Base-by-base conservation (phyloP, 2,797 vertebrate genomes). In the Orestias chungarensis region DNA sequence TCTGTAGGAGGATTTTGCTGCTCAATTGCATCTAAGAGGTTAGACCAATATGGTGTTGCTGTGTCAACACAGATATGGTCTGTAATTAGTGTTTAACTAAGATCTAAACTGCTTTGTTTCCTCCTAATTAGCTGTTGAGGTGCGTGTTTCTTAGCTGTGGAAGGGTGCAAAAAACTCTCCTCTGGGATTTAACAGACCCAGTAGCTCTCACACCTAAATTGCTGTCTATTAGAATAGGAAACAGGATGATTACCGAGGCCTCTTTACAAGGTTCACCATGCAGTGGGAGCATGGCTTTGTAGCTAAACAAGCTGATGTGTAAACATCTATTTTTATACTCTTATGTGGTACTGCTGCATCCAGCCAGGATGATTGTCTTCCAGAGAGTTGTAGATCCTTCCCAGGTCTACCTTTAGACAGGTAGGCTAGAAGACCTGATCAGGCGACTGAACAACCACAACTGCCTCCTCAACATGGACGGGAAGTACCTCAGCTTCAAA, bases 171-270 rank as follows among this genome's bases (percentile, higher is more conserved):
- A 90, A 93, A 89, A 72, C 75, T 84, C 82, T 91, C 91, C 93
- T 89, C 54, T 10, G 83, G 92, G 91, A 94, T 72, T 27, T 52
- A 82, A 81, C n/a, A 17, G 74, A 87, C 86, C 86, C 83, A 76
- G 79, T 87, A 78, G 89, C 82, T 82, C 88, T 91, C 87, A 91
- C 89, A 93, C 93, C 91, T 92, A 82, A 94, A 91, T 89, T 88
- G 88, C 74, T 61, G 83, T 61, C 84, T 94, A 94, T 94, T 93
- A 87, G 93, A 82, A 92, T 86, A 90, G 93, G 92, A 95, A 94
- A 94, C 93, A 95, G 35, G 64, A 84, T 88, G 87, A 93, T 93
- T 93, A 93, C 90, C 83, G 71, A 80, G 80, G 83, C 83, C 76
- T 74, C 85, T 89, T 85, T 84, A 88, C 87, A 87, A 88, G 84